Evolutionary conservation across 2,797 vertebrate genomes (phyloP).

Genomic region (Gastrophryne carolinensis): DNA sequence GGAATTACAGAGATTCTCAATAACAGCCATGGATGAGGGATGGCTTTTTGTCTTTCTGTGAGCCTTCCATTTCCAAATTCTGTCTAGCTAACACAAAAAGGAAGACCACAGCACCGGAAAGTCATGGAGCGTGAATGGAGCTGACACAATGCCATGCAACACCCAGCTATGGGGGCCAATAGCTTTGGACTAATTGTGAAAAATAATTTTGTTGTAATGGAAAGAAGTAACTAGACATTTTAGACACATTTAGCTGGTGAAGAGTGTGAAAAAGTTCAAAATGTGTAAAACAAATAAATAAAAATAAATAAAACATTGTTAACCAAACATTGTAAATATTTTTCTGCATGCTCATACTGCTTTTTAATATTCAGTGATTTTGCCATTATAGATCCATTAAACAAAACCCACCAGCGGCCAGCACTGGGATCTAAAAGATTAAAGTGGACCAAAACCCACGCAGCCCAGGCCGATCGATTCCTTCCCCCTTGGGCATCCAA

Average conservation of each 20-base stretch:
- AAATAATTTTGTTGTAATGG: neutral
- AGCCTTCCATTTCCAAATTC: neutral
- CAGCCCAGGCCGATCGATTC: too few species aligned
- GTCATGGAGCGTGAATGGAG: conserved; percentile 15
- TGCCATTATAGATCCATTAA: too few species aligned
- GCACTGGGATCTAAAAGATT: too few species aligned
- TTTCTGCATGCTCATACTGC: too few species aligned
- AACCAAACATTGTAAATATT: too few species aligned
- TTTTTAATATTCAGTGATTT: too few species aligned
- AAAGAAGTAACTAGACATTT: neutral
- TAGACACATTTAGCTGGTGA: neutral
- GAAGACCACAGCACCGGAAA: conserved; percentile 2
- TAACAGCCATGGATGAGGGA: conserved; percentile 85
- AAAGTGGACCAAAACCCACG: too few species aligned
- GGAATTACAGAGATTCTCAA: conserved; percentile 99
- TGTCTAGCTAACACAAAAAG: conserved; percentile 1
- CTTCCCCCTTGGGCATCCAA: too few species aligned
- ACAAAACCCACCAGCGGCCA: too few species aligned
- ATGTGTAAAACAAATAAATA: too few species aligned
- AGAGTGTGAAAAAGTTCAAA: too few species aligned
- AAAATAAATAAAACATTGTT: too few species aligned
- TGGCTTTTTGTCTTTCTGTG: conserved; percentile 52
- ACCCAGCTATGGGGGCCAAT: neutral
- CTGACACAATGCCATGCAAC: conserved; percentile 19
- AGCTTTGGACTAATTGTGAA: neutral